Percentiles rank a stretch among this genome's conserved stretches.
These are phyloP conservation scores for Aporophyla nigra DNA, from an alignment of 2,888 invertebrate species.

Conservation along the genomic window DNA sequence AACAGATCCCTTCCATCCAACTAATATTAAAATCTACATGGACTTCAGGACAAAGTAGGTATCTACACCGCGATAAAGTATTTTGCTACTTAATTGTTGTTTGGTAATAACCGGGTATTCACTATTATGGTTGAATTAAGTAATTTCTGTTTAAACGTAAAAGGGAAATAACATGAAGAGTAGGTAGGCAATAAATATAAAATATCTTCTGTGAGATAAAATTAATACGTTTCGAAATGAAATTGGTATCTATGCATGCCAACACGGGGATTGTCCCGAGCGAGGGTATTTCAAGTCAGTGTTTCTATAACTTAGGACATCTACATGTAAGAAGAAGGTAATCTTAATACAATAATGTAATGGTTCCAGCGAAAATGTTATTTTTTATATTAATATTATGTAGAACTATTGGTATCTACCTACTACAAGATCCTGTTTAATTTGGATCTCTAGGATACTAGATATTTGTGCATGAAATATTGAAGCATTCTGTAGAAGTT, in stretches of 20 bases:
- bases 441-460: not conserved
- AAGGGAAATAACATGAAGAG: constrained; percentile 47
- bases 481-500: not conserved
- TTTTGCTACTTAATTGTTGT: not conserved
- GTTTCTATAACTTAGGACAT: not conserved
- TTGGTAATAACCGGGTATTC: constrained; percentile 23
- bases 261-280: constrained; percentile 2
- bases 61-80: not conserved
- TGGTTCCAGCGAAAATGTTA: no score
- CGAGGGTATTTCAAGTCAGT: not conserved
- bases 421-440: no score
- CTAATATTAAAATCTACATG: not conserved
- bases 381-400: no score
- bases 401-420: no score
- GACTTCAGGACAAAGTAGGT: no score
- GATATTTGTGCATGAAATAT: not conserved
- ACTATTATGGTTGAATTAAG: constrained; percentile 1
- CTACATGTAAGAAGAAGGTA: no score
- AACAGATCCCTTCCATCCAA: not conserved
- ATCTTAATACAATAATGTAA: no score
- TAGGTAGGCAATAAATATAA: constrained; percentile 14
- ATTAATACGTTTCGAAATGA: not conserved
- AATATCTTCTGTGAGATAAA: not conserved
- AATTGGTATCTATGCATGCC: not conserved
- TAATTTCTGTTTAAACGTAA: constrained; percentile 17